Percentiles rank a stretch among this genome's conserved stretches.
phyloP scores from a whole-genome alignment of 1,140 invertebrate genomes.

The Proales similis region DNA sequence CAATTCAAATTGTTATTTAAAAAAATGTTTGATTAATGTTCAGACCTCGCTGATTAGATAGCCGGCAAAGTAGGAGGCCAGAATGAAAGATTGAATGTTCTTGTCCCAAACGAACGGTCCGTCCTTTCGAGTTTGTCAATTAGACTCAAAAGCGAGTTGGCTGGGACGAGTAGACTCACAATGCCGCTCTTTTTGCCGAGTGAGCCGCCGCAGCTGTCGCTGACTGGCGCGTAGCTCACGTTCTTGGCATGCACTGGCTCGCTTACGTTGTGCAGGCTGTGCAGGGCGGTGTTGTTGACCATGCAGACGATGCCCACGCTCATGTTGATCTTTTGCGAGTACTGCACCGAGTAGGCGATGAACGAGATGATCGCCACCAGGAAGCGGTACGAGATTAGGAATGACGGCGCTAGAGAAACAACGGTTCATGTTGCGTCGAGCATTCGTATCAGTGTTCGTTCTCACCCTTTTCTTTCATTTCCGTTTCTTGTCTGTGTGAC shows the following conservation, averaged over 20 bases:
- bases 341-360: slow-evolving; percentile 51
- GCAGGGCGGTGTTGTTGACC: slow-evolving; percentile 53
- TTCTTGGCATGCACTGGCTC: background rate
- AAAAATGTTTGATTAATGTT: background rate
- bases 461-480: too few species aligned
- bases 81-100: slow-evolving; percentile 46
- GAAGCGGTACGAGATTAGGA: slow-evolving; percentile 38
- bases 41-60: slow-evolving; percentile 50
- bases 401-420: slow-evolving; percentile 1
- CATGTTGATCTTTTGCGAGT: slow-evolving; percentile 75
- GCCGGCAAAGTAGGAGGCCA: slow-evolving; percentile 53
- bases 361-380: slow-evolving; percentile 42
- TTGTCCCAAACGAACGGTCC: slow-evolving; percentile 50
- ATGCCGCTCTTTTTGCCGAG: background rate
- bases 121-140: slow-evolving; percentile 41
- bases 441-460: too few species aligned
- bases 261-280: background rate
- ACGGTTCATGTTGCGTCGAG: too few species aligned
- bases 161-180: background rate
- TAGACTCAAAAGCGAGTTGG: background rate
- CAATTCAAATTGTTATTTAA: background rate
- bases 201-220: background rate
- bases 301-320: slow-evolving; percentile 81
- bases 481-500: too few species aligned
- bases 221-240: background rate